A percentile compares a stretch with the other conserved stretches of the same genome.
phyloP scores from a whole-genome alignment of 2,113 vertebrate species.

The Lycaon pictus region DNA sequence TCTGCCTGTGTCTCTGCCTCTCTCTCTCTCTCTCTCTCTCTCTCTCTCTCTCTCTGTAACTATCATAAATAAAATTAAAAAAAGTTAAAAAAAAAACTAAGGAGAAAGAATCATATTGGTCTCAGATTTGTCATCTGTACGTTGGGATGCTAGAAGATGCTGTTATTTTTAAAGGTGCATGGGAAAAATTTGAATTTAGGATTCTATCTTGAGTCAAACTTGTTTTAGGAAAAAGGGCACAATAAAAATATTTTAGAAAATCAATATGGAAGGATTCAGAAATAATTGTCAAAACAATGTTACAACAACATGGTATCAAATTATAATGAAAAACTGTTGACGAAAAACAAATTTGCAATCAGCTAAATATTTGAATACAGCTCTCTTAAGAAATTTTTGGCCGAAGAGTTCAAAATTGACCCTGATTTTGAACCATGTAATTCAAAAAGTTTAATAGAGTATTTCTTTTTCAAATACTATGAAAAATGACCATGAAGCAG shows the following conservation, averaged over 20 bases:
- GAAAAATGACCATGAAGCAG: not conserved
- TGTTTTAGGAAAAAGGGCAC: not conserved
- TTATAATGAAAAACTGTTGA: not conserved
- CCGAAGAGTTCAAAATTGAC: not conserved
- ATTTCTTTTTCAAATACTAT: not conserved
- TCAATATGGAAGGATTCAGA: not conserved
- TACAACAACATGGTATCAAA: not conserved
- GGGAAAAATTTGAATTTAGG: slow-evolving; percentile 27
- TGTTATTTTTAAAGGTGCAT: not conserved
- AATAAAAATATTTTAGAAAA: not conserved
- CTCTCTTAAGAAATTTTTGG: not conserved
- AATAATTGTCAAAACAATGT: not conserved
- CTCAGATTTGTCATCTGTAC: not conserved
- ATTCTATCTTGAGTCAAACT: not conserved
- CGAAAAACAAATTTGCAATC: not conserved
- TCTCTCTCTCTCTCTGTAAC: too few relatives aligned
- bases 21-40: too few relatives aligned
- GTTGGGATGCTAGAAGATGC: not conserved
- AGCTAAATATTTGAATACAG: not conserved
- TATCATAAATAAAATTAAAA: too few relatives aligned
- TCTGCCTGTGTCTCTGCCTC: too few relatives aligned
- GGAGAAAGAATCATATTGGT: not conserved
- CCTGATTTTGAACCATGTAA: not conserved
- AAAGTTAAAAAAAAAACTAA: not conserved
- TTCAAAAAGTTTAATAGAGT: not conserved